A percentile compares a stretch with the other conserved stretches of the same genome.
Evolutionary conservation across 2,797 vertebrate genomes (phyloP).

Genomic region (Pseudocheirus occidentalis): DNA sequence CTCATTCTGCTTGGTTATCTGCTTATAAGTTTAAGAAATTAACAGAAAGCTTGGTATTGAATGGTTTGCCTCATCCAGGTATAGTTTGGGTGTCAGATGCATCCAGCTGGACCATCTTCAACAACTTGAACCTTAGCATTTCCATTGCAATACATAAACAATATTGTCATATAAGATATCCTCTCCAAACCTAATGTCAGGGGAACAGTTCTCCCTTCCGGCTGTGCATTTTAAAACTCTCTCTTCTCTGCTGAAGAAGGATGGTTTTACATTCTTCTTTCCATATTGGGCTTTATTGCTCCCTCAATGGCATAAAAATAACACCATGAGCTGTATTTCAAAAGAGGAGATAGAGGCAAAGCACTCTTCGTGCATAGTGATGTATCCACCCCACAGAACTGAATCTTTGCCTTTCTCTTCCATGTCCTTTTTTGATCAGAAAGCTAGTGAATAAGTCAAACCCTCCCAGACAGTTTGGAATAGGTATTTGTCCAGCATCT

Average conservation of each 20-base stretch:
- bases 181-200: neutral
- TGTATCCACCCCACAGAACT: constrained; percentile 75
- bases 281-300: constrained; percentile 78
- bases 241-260: constrained; percentile 53
- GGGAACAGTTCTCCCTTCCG: constrained; percentile 57
- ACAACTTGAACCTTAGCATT: neutral
- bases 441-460: constrained; percentile 79
- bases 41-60: neutral
- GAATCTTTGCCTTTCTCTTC: constrained; percentile 75
- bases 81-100: neutral
- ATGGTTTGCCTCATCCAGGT: neutral
- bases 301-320: constrained; percentile 75
- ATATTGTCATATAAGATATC: constrained; percentile 33
- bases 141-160: constrained; percentile 28
- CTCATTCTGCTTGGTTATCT: neutral
- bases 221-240: constrained; percentile 69
- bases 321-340: constrained; percentile 82
- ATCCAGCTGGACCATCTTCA: constrained; percentile 21
- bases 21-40: neutral
- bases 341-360: constrained; percentile 53
- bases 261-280: constrained; percentile 71
- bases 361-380: constrained; percentile 74
- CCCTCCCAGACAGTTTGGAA: constrained; percentile 74
- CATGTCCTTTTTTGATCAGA: constrained; percentile 76
- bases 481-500: constrained; percentile 69